phyloP scores from a whole-genome alignment of 2,113 vertebrate species.

The Tympanuchus pallidicinctus region DNA sequence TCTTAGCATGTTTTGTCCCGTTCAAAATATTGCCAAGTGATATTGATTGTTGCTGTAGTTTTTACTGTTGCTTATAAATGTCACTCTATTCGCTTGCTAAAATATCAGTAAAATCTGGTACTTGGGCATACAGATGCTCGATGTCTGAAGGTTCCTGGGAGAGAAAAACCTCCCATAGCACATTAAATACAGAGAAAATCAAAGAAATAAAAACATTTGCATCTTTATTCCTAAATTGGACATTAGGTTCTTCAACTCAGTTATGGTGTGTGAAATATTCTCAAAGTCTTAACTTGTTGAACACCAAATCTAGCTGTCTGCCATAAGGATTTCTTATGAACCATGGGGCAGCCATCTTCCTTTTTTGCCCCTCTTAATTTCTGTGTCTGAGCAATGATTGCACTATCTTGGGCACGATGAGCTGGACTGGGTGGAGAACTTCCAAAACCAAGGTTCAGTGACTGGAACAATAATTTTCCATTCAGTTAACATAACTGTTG shows the following conservation, averaged over 20 bases:
- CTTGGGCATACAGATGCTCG: neutral
- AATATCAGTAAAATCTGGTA: neutral
- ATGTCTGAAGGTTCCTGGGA: neutral
- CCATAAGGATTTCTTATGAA: neutral
- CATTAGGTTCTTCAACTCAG: neutral
- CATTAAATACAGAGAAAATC: neutral
- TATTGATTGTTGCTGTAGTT: neutral
- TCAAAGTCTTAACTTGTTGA: neutral
- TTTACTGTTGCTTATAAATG: neutral
- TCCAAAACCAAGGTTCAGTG: conserved; percentile 30
- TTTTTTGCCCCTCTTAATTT: neutral
- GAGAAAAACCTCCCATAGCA: neutral
- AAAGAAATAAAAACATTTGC: neutral
- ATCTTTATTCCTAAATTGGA: neutral
- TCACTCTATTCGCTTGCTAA: neutral
- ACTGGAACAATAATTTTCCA: conserved; percentile 61
- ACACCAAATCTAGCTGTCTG: neutral
- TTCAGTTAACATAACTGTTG: neutral
- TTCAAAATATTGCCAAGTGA: neutral
- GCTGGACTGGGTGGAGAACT: conserved; percentile 46
- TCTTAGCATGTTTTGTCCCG: neutral
- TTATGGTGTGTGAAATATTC: neutral
- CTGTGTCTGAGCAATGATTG: neutral
- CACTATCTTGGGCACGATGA: neutral
- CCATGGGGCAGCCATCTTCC: neutral